A percentile compares a stretch with the other conserved stretches of the same genome.
These are phyloP conservation scores for Equus przewalskii DNA, from an alignment of 2,113 vertebrate species.

Conservation along the genomic window DNA sequence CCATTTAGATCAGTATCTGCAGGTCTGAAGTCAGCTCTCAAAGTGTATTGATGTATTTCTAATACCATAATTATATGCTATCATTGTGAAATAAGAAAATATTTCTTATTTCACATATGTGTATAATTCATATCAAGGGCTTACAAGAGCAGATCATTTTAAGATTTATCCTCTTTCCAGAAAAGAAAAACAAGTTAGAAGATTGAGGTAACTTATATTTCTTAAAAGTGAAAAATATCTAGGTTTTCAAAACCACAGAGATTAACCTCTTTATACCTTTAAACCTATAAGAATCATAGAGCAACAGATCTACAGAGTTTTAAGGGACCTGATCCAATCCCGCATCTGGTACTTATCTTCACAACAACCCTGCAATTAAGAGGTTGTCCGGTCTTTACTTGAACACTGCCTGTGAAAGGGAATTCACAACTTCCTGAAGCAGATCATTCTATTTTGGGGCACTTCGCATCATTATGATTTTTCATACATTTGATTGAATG, in stretches of 20 bases:
- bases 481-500: neutral
- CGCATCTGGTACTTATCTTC: neutral
- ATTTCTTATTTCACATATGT: neutral
- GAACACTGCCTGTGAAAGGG: neutral
- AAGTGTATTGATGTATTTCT: neutral
- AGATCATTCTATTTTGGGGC: neutral
- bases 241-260: conserved; percentile 3
- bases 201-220: conserved; percentile 6
- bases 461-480: neutral
- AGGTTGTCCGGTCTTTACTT: neutral
- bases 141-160: neutral
- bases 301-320: neutral
- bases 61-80: neutral
- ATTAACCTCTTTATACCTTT: neutral
- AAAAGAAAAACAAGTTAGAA: conserved; percentile 45
- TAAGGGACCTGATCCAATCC: neutral
- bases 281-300: neutral
- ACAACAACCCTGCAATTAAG: neutral
- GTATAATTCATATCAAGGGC: neutral
- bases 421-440: conserved; percentile 3
- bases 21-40: neutral
- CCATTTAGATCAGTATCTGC: neutral
- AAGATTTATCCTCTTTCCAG: neutral
- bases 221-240: conserved; percentile 1
- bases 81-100: conserved; percentile 26